Evolutionary conservation across 1,140 invertebrate genomes (phyloP).

Genomic region (Bombus confusus): DNA sequence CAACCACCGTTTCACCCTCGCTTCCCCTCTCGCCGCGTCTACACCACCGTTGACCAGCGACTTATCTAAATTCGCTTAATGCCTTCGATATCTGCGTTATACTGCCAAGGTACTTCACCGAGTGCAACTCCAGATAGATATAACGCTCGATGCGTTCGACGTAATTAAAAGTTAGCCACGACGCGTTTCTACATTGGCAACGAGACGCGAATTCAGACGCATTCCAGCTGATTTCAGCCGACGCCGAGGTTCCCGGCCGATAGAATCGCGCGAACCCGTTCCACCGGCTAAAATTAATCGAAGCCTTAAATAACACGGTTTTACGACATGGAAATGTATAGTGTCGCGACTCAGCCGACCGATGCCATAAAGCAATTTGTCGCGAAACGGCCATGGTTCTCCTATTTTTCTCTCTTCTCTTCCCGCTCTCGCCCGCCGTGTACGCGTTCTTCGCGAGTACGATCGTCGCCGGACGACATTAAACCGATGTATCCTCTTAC

Average conservation of each 20-base stretch:
- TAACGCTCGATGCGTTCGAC: neutral
- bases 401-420: neutral
- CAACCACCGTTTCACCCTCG: conserved; percentile 40
- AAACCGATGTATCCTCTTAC: neutral
- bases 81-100: neutral
- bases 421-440: neutral
- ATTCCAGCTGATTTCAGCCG: neutral
- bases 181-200: neutral
- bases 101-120: neutral
- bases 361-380: conserved; percentile 65
- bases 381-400: conserved; percentile 23
- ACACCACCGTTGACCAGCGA: too few species aligned
- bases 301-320: conserved; percentile 60
- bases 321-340: conserved; percentile 64
- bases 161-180: conserved; percentile 16
- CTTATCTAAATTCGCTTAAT: conserved; percentile 6
- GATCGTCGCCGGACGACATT: neutral
- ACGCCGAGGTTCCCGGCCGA: neutral
- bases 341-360: conserved; percentile 33
- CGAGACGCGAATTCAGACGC: conserved; percentile 12
- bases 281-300: conserved; percentile 67
- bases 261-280: conserved; percentile 35
- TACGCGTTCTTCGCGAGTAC: neutral
- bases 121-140: neutral
- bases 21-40: neutral